phyloP scores from a whole-genome alignment of 2,113 vertebrate genomes.

The Bombycilla garrulus region DNA sequence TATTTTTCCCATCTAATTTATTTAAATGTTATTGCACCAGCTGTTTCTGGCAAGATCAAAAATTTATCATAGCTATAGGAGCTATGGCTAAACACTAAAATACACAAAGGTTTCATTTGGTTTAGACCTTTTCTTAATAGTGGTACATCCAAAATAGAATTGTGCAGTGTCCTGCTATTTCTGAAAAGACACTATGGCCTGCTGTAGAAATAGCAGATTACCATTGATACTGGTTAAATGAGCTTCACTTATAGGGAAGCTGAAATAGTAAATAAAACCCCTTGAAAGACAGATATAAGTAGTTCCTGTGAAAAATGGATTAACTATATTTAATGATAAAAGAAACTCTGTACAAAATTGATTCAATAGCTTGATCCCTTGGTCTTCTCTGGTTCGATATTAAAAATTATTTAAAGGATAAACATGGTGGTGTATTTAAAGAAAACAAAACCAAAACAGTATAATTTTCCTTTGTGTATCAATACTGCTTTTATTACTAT shows the following conservation, averaged over 20 bases:
- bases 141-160: not conserved
- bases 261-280: not conserved
- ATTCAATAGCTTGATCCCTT: not conserved
- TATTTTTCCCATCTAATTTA: not conserved
- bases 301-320: not conserved
- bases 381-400: not conserved
- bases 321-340: not conserved
- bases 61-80: not conserved
- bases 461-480: not conserved
- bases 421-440: not conserved
- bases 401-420: not conserved
- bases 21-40: not conserved
- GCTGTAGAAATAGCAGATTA: not conserved
- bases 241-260: not conserved
- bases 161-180: not conserved
- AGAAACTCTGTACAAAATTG: not conserved
- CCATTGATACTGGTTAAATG: not conserved
- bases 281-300: not conserved
- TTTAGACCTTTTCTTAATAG: not conserved
- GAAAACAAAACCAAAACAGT: rapidly evolving
- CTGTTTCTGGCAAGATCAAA: not conserved
- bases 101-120: not conserved
- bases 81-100: not conserved
- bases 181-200: not conserved
- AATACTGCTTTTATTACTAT: not conserved